Conservation (phyloP, 2,113 vertebrate genomes). For the Ailurus styani region DNA sequence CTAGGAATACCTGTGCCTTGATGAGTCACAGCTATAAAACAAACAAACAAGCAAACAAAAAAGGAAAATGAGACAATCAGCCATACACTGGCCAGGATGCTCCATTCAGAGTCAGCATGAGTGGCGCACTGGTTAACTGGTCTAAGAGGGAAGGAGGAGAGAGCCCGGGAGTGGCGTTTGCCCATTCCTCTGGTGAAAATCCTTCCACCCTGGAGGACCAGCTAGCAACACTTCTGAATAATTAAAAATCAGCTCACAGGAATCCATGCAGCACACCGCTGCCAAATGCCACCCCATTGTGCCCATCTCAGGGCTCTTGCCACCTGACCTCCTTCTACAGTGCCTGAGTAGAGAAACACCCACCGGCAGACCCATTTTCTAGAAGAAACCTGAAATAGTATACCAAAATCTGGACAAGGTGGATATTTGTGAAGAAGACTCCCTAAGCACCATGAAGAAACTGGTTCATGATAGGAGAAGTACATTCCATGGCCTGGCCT, state of each 20-base stretch:
- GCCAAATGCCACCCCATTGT: accelerated
- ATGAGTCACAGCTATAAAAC: not conserved
- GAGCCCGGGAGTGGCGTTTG: not conserved
- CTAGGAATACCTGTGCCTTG: not conserved
- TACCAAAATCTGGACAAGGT: not conserved
- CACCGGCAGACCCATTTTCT: not conserved
- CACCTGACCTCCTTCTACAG: not conserved
- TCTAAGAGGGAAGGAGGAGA: accelerated
- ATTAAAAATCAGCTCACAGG: not conserved
- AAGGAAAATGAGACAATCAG: not conserved
- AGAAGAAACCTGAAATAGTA: not conserved
- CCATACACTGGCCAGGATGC: not conserved
- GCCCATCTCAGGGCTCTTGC: not conserved
- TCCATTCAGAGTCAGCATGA: not conserved
- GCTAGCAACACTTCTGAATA: not conserved
- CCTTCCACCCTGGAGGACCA: accelerated
- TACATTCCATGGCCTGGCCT: too few relatives aligned
- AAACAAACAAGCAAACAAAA: not conserved
- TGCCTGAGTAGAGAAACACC: not conserved
- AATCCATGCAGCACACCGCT: not conserved
- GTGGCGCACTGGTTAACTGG: not conserved
- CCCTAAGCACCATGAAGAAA: not conserved
- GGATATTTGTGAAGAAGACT: not conserved
- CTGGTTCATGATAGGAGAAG: not conserved
- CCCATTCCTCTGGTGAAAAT: not conserved